phyloP scores from a whole-genome alignment of 2,888 invertebrate species.

The Hydraecia micacea region DNA sequence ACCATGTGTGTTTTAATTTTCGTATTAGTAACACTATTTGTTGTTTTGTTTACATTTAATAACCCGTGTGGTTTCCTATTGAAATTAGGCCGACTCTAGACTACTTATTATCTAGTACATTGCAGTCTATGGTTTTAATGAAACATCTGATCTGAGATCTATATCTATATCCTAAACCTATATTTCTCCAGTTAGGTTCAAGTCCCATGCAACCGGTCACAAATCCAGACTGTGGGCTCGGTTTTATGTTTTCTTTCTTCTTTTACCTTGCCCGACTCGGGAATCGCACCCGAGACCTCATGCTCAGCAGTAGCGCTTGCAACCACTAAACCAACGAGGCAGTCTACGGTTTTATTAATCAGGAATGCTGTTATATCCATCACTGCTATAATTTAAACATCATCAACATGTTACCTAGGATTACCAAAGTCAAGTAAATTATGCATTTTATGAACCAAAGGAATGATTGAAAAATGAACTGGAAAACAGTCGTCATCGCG shows the following conservation, averaged over 20 bases:
- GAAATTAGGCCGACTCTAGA: slow-evolving; percentile 8
- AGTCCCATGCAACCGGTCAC: background rate
- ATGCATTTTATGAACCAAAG: slow-evolving; percentile 1
- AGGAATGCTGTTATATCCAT: background rate
- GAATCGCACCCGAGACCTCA: background rate
- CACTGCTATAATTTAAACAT: too few species aligned
- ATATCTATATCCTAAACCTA: background rate
- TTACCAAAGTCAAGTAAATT: slow-evolving; percentile 35
- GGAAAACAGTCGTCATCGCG: slow-evolving; percentile 28
- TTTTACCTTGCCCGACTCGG: background rate
- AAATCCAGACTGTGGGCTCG: background rate
- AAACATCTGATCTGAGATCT: background rate
- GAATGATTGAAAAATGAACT: slow-evolving; percentile 34
- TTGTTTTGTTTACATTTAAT: slow-evolving; percentile 39
- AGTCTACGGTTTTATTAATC: background rate
- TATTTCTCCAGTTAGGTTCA: background rate
- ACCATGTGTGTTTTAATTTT: slow-evolving; percentile 36
- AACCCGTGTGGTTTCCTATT: slow-evolving; percentile 8
- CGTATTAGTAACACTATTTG: slow-evolving; percentile 27
- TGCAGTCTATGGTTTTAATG: background rate
- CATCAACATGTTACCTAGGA: slow-evolving; percentile 4
- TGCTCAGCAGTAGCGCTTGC: background rate
- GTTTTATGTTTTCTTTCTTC: background rate
- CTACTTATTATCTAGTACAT: background rate
- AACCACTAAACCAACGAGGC: background rate